These are phyloP conservation scores for Caenorhabditis wallacei DNA, from an alignment of 2,888 invertebrate genomes.

Conservation along the genomic window DNA sequence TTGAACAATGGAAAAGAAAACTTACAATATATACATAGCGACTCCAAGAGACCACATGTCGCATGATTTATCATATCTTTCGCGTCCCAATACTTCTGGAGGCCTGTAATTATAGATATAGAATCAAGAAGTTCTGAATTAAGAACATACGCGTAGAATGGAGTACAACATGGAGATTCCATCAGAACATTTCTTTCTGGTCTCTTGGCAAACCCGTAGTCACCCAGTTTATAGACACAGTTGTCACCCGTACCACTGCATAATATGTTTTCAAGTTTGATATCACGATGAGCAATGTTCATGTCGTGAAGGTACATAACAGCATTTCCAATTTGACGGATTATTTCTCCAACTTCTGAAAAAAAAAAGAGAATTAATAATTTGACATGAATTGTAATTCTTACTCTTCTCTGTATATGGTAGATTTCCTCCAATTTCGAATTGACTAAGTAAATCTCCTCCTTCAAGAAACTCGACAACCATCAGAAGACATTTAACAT, in stretches of 20 bases:
- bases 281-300: conserved; percentile 89
- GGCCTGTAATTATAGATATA: conserved; percentile 77
- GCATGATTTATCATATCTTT: conserved; percentile 98
- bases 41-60: conserved; percentile 99
- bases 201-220: conserved; percentile 99
- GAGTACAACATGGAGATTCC: conserved; percentile 98
- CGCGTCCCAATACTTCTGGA: conserved; percentile 95
- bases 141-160: conserved; percentile 91
- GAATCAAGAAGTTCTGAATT: background rate
- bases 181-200: conserved; percentile 89
- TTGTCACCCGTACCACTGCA: conserved; percentile 86
- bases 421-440: conserved; percentile 94
- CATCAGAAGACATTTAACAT: conserved; percentile 93
- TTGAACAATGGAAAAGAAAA: conserved; percentile 44
- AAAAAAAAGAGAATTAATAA: conserved; percentile 47
- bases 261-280: conserved; percentile 90
- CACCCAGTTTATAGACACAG: conserved; percentile 96
- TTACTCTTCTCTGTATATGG: conserved; percentile 95
- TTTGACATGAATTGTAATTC: conserved; percentile 18
- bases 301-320: conserved; percentile 94
- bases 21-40: conserved; percentile 97
- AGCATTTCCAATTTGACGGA: conserved; percentile 96
- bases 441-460: conserved; percentile 96
- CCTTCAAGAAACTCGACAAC: conserved; percentile 95
- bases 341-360: conserved; percentile 93